phyloP scores from a whole-genome alignment of 2,113 vertebrate genomes.

The Diadophis punctatus region DNA sequence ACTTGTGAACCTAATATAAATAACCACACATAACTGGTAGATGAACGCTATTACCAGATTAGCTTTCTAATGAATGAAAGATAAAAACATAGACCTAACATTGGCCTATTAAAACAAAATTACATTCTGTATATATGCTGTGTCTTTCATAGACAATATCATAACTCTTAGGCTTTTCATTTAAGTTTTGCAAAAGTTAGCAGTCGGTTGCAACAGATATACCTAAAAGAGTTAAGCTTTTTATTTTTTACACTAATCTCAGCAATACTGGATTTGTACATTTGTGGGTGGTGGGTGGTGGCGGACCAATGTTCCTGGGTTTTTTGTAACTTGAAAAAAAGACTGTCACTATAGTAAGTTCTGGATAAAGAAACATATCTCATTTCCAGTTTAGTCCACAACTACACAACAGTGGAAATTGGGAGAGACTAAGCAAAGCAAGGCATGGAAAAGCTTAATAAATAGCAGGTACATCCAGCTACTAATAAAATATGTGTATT shows the following conservation, averaged over 20 bases:
- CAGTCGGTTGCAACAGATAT: not conserved
- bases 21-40: not conserved
- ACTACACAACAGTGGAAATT: not conserved
- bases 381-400: not conserved
- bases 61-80: not conserved
- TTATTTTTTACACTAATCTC: not conserved
- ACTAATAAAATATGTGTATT: no score
- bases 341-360: not conserved
- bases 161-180: not conserved
- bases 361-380: not conserved
- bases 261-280: not conserved
- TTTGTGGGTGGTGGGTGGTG: not conserved
- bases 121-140: not conserved
- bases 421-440: not conserved
- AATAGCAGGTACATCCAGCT: not conserved
- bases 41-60: not conserved
- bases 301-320: not conserved
- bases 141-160: not conserved
- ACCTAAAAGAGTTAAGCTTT: not conserved
- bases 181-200: not conserved
- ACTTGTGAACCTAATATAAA: not conserved
- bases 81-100: not conserved
- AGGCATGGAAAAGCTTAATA: not conserved
- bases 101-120: not conserved
- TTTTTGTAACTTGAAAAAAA: not conserved